Evolutionary conservation across 2,113 vertebrate genomes (phyloP), one percentile per base, ranked within the genome.

Genomic region (Dasypus novemcinctus): DNA sequence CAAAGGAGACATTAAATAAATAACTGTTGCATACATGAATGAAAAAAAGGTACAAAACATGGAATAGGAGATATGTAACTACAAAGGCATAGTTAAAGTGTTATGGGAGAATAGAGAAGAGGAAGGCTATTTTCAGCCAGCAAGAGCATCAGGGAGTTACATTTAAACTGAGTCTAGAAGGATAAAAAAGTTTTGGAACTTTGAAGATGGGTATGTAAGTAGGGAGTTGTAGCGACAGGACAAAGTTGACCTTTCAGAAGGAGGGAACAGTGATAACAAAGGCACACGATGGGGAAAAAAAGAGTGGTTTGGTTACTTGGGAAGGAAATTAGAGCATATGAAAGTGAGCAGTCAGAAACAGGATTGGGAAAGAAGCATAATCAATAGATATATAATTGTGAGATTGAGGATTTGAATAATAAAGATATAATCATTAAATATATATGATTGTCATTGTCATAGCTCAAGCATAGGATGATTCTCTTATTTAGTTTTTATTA

Each of bases 11-110:
- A 96, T 75, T 92, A 63, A 96, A 93, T 81, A 95, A 86, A 90
- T 92, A 95, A 74, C 54, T 85, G 20, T 66, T 91, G 54, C 38
- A 79, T 82, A 95, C 57, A 85, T 93, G 72, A 75, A 78, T 23
- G 46, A 88, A 57, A 57, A 85, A 95, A 96, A 54, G 2, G n/a
- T 59, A 78, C 43, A 95, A 93, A 97, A 68, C 68, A 93, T 23
- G 76, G 87, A 87, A 46, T 4, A 90, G 91, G 54, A 84, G 33
- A 38, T 49, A 2, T 85, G 74, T 81, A 87, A 81, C 33, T 27
- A 63, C 74, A 63, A 84, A 86, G 7, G 64, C 54, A 5, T 68
- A 86, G 69, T 91, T 92, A 91, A 86, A 78, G 11, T 33, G 63
- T 89, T 83, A 36, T 82, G 33, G 21, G 54, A 66, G 90, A 95